phyloP scores from a whole-genome alignment of 1,140 invertebrate genomes.

The Drosophila nebulosa region DNA sequence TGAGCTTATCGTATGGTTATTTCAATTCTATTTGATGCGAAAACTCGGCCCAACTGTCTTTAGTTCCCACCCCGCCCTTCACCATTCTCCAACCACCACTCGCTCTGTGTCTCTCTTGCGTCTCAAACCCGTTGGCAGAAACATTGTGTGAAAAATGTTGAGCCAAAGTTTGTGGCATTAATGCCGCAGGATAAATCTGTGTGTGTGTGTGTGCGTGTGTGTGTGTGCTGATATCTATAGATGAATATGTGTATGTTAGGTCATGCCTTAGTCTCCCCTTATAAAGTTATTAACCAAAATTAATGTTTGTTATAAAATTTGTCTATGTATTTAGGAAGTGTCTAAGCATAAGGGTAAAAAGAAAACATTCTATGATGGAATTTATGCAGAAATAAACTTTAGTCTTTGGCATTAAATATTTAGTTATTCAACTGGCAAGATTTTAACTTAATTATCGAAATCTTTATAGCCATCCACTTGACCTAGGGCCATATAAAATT shows the following conservation, averaged over 20 bases:
- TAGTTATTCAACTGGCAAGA: not conserved
- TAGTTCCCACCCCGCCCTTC: too few species aligned
- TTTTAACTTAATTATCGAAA: not conserved
- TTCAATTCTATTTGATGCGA: constrained; percentile 78
- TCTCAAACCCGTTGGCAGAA: constrained; percentile 6
- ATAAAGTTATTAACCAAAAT: constrained; percentile 80
- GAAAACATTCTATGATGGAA: constrained; percentile 28
- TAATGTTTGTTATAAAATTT: constrained; percentile 73
- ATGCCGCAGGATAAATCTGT: constrained; percentile 25
- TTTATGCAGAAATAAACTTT: constrained; percentile 40
- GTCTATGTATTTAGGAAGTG: constrained; percentile 67
- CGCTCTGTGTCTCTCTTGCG: not conserved
- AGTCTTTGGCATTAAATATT: not conserved
- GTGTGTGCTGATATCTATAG: constrained; percentile 28
- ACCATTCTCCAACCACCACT: not conserved
- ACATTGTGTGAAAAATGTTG: constrained; percentile 75
- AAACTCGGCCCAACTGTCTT: constrained; percentile 20
- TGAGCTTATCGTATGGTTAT: constrained; percentile 79
- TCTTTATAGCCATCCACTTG: not conserved
- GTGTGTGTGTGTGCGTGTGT: constrained; percentile 2
- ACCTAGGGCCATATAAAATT: not conserved
- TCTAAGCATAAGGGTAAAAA: constrained; percentile 48
- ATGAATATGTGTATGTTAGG: constrained; percentile 16
- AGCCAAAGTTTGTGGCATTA: constrained; percentile 49
- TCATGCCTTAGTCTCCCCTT: constrained; percentile 48